Evolutionary conservation across 1,140 invertebrate genomes (phyloP), one percentile per base, ranked within the genome.

Genomic region (Lineus longissimus): DNA sequence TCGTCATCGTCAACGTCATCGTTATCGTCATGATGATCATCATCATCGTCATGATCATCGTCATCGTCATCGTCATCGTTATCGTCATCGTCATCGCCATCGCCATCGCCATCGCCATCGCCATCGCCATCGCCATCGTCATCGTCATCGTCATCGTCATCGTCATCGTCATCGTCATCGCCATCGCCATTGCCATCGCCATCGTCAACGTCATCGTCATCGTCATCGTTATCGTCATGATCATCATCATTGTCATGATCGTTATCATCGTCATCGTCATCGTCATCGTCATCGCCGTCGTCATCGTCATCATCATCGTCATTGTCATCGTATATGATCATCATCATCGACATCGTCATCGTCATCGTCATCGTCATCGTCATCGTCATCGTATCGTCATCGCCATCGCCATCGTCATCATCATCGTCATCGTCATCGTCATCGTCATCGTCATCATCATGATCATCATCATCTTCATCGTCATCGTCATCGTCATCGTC

Each of bases 231-330:
- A n/a, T n/a, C n/a, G n/a, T n/a, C n/a, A n/a, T n/a, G n/a, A n/a
- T n/a, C n/a, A n/a, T n/a, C n/a, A n/a, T n/a, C n/a, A n/a, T n/a
- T n/a, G n/a, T n/a, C n/a, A n/a, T n/a, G n/a, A n/a, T n/a, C n/a
- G n/a, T n/a, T n/a, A n/a, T n/a, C n/a, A n/a, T n/a, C n/a, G n/a
- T 59, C 57, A 45, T 59, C 57, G 43, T 59, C 57, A 45, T 59
- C 57, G 23, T 59, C 57, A 59, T 59, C 31, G 23, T 45, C 57
- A 45, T 59, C 57, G 43, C 43, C 57, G 23, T 59, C 57, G 43
- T 58, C 57, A 59, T 59, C 57, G 23, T 59, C 57, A 59, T 59
- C 57, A 45, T 59, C 57, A 59, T 59, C 57, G 43, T 59, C n/a
- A n/a, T n/a, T n/a, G n/a, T n/a, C n/a, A n/a, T n/a, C n/a, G n/a